phyloP scores from a whole-genome alignment of 2,888 invertebrate genomes.

The Parapristionchus giblindavisi region DNA sequence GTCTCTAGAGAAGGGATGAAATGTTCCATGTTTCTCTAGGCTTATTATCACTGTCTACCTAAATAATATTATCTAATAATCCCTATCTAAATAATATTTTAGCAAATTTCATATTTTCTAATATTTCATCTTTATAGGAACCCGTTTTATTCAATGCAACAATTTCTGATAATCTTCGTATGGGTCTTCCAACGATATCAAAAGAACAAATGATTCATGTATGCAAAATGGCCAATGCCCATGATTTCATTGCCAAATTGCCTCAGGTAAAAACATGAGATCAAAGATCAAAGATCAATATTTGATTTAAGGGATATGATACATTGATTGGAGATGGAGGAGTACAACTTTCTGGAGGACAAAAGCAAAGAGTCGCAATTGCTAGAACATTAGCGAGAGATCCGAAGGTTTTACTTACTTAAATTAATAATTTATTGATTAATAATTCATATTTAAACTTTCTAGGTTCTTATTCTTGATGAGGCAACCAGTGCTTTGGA shows the following conservation, averaged over 20 bases:
- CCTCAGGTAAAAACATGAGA: conserved; percentile 43
- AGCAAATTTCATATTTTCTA: background rate
- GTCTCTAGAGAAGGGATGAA: too few species aligned
- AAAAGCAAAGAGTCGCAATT: conserved; percentile 63
- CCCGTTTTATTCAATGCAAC: conserved; percentile 62
- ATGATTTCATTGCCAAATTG: conserved; percentile 62
- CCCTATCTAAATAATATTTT: background rate
- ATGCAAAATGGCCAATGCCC: conserved; percentile 65
- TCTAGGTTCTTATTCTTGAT: conserved; percentile 74
- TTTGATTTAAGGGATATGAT: conserved; percentile 53
- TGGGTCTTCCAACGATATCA: conserved; percentile 35
- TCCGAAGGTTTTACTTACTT: conserved; percentile 40
- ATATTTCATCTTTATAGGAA: conserved; percentile 42
- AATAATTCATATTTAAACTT: background rate
- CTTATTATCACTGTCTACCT: too few species aligned
- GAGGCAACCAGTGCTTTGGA: conserved; percentile 78
- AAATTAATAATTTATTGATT: background rate
- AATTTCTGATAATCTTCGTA: conserved; percentile 51
- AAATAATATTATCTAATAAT: background rate
- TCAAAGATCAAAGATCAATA: background rate
- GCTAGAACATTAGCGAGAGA: conserved; percentile 59
- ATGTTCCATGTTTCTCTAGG: too few species aligned
- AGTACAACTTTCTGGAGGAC: conserved; percentile 64
- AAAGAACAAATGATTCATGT: conserved; percentile 52
- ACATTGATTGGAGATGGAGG: conserved; percentile 66